A percentile compares a stretch with the other conserved stretches of the same genome.
These are phyloP conservation scores for Mesoligia furuncula DNA, from an alignment of 2,888 invertebrate genomes.

Conservation along the genomic window DNA sequence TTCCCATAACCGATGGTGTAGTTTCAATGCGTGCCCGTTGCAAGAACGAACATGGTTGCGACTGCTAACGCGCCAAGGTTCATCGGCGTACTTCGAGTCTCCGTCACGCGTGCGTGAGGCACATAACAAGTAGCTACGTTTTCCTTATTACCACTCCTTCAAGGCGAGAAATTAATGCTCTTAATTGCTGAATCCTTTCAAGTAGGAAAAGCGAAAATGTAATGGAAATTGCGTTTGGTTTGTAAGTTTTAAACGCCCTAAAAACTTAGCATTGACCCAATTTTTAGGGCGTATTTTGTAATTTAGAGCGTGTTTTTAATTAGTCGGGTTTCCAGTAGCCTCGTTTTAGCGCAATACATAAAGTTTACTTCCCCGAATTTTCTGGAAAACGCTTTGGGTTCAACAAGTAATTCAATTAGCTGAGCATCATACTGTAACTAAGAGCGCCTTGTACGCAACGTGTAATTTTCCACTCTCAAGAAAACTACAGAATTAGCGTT, in stretches of 20 bases:
- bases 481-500: constrained; percentile 46
- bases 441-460: constrained; percentile 13
- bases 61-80: constrained; percentile 62
- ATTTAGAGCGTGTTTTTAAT: constrained; percentile 22
- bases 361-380: not conserved
- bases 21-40: constrained; percentile 47
- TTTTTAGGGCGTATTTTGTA: not conserved
- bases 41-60: constrained; percentile 51
- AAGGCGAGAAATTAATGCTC: constrained; percentile 62
- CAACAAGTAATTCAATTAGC: not conserved
- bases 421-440: not conserved
- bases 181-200: constrained; percentile 57
- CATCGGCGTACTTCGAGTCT: constrained; percentile 37
- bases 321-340: not conserved
- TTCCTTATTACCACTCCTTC: constrained; percentile 60
- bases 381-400: not conserved
- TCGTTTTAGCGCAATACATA: constrained; percentile 2
- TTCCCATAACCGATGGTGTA: constrained; percentile 45
- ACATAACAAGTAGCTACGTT: constrained; percentile 60
- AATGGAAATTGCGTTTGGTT: constrained; percentile 5
- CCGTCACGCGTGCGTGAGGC: constrained; percentile 59
- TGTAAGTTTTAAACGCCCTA: not conserved
- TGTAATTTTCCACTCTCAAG: constrained; percentile 52
- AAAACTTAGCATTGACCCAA: constrained; percentile 6
- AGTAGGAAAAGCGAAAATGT: constrained; percentile 35